Percentiles rank a stretch among this genome's conserved stretches.
Conservation (phyloP, 2,113 vertebrate species). For the Butastur rufipennis region DNA sequence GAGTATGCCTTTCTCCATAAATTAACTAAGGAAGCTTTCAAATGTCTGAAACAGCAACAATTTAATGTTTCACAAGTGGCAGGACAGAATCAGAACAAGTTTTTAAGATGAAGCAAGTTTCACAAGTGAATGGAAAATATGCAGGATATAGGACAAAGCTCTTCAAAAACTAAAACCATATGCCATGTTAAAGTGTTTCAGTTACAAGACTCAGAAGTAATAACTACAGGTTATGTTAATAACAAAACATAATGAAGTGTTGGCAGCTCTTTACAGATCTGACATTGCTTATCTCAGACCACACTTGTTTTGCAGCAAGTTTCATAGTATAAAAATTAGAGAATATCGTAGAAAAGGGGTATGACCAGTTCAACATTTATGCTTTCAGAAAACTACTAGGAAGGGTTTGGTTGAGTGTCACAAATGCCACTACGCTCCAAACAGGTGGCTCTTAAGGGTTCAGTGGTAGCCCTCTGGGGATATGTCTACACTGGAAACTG, state of each 20-base stretch:
- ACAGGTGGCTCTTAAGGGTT: neutral
- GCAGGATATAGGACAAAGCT: constrained; percentile 37
- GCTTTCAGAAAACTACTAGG: neutral
- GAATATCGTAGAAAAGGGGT: neutral
- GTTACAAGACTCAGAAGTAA: constrained; percentile 47
- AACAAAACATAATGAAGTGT: constrained; percentile 9
- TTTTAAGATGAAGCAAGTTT: constrained; percentile 50
- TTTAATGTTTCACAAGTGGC: constrained; percentile 53
- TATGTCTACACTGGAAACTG: neutral
- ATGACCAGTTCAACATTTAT: neutral
- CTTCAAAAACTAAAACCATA: constrained; percentile 33
- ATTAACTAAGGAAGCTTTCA: constrained; percentile 30
- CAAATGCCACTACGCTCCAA: neutral
- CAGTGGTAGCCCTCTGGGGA: neutral
- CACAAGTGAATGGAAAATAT: constrained; percentile 46
- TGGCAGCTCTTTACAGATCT: neutral
- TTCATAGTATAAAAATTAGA: neutral
- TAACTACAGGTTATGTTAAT: constrained; percentile 17
- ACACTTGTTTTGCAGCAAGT: neutral
- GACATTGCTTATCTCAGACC: neutral
- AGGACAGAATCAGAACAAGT: constrained; percentile 57
- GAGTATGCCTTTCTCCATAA: neutral
- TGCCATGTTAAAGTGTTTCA: neutral
- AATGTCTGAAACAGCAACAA: constrained; percentile 32
- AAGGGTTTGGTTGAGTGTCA: neutral